Evolutionary conservation across 2,888 invertebrate species (phyloP).

Genomic region (Thecophora atra): DNA sequence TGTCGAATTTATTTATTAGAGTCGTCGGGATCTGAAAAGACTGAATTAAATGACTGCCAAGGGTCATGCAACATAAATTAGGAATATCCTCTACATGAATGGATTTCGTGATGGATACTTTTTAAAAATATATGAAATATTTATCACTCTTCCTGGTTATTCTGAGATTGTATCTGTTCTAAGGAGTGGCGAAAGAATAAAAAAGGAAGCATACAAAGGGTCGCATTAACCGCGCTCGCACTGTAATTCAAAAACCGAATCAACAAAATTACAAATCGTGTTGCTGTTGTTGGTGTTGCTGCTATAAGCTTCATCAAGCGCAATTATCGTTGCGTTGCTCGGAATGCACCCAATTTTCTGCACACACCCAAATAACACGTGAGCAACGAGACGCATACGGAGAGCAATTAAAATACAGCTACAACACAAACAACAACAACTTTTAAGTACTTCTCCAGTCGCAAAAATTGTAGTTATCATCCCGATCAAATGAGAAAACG

Average conservation of each 20-base stretch:
- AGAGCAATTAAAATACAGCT: background rate
- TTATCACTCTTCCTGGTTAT: no score
- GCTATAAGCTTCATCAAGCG: constrained; percentile 12
- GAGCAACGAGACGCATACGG: background rate
- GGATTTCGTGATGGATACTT: no score
- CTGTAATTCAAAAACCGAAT: constrained; percentile 18
- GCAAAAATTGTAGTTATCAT: constrained; percentile 25
- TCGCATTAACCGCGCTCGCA: no score
- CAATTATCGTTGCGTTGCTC: background rate
- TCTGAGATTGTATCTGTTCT: no score
- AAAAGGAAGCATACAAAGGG: no score
- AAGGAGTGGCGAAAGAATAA: no score
- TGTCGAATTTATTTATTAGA: background rate
- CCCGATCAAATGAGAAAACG: constrained; percentile 24
- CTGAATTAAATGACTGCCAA: no score
- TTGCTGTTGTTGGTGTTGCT: constrained; percentile 21
- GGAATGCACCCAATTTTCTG: background rate
- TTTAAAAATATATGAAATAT: no score
- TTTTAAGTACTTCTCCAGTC: constrained; percentile 1
- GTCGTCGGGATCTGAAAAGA: no score
- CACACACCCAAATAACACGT: background rate
- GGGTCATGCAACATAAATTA: no score
- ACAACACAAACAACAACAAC: background rate
- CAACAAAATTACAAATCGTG: constrained; percentile 17
- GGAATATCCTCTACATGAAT: no score